phyloP scores from a whole-genome alignment of 2,797 vertebrate genomes.

The Dallia pectoralis region DNA sequence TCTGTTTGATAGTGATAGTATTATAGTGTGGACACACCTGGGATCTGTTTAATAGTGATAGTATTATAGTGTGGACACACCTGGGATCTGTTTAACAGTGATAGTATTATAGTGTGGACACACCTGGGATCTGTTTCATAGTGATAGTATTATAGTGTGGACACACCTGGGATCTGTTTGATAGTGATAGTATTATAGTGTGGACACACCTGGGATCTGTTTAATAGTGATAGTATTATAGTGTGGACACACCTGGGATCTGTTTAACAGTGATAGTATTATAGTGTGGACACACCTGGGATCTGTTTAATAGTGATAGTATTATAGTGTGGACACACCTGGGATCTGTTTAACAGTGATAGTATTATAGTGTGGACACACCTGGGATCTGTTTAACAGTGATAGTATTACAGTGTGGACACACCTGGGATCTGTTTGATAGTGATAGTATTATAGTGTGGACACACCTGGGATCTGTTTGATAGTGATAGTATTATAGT shows the following conservation, averaged over 20 bases:
- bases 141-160: constrained; percentile 4
- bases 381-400: too few relatives aligned
- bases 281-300: neutral
- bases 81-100: too few relatives aligned
- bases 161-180: too few relatives aligned
- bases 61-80: neutral
- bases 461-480: too few relatives aligned
- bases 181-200: constrained; percentile 17
- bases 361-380: neutral
- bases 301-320: constrained; percentile 31
- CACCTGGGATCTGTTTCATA: too few relatives aligned
- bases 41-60: too few relatives aligned
- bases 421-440: too few relatives aligned
- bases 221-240: constrained; percentile 21
- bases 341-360: too few relatives aligned
- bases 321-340: neutral
- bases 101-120: neutral
- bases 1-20: constrained; percentile 29
- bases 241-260: too few relatives aligned
- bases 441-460: constrained; percentile 6
- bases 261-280: constrained; percentile 24
- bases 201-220: too few relatives aligned
- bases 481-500: constrained; percentile 19
- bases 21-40: neutral
- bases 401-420: neutral